Base-by-base conservation (phyloP, 2,888 invertebrate species). In the Notodonta ziczac region DNA sequence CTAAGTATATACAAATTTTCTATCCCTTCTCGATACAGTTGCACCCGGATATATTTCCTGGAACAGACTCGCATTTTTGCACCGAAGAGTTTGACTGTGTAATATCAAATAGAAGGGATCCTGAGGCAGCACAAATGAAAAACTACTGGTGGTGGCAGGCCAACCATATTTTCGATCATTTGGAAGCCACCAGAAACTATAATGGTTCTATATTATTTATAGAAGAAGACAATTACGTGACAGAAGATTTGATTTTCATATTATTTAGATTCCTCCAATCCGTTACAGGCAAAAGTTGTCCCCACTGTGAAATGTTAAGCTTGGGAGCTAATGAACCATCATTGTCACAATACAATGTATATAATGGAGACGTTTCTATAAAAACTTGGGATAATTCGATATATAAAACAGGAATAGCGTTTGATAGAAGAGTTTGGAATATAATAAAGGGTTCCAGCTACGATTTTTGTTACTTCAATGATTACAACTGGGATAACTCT, bases 121-220 rank as follows among this genome's bases (percentile, higher is more conserved):
- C 72, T 3, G 56, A 51, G 0, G 65, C 77, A 7, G 76, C 76
- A 5, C 87, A 88, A 58, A 56, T 61, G 5, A 88, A 87, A 59
- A 80, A 81, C 24, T 82, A 81, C 56, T 86, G 83, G 87, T 88
- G 85, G 88, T 88, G 85, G 88, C 82, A 78, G 61, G 63, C 71
- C 4, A 83, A 79, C 53, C 76, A 77, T 16, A 73, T 88, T 0
- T 88, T 88, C 60, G 81, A 85, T 39, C 58, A 78, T 57, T 40
- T 86, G 13, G 59, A 69, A 39, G 63, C 66, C 0, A 70, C 62
- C 0, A 52, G 70, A 35, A 42, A 66, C 62, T 60, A 76, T 57
- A 48, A 81, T 7, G 58, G 67, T 7, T 59, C 72, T 42, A 54
- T 86, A 56, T 58, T 84, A 66, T 73, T 84, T 64, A 60, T 83